Evolutionary conservation across 2,113 vertebrate genomes (phyloP), one percentile per base, ranked within the genome.

Genomic region (Cranoglanis bouderius): DNA sequence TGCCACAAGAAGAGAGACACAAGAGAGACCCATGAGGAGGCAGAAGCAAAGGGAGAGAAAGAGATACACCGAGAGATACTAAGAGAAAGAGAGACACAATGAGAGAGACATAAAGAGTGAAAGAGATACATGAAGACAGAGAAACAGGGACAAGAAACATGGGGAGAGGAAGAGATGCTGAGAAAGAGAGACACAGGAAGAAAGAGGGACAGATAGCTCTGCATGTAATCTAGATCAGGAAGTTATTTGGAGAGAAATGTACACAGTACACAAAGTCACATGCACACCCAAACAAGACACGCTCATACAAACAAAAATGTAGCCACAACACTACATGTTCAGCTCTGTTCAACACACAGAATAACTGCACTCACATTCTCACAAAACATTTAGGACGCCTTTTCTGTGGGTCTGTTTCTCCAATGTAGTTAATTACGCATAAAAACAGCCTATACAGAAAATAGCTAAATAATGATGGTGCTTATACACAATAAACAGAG

Each of bases 221-320:
- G 81, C n/a, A 67, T 13, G 55, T 85, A 87, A 91, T 86, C 83
- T 72, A 16, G 38, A 88, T 40, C 82, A 90, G 89, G 89, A 90
- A 85, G 74, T 90, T 72, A 81, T 90, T 85, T 81, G 83, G 77
- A 84, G 43, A 51, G 35, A 86, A 38, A 86, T 81, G 77, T 81
- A 84, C 74, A 86, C 77, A 24, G 77, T 81, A 84, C 74, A 86
- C 77, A 24, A 24, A 65, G 40, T 35, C 80, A 55, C 32, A 51
- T 84, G 46, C 46, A 77, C 46, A 78, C 82, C 46, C 85, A 87
- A 86, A 90, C 85, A 87, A 87, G 70, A 55, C 85, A 16, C 46
- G n/a, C 81, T 57, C 63, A 24, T 26, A 61, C 88, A 89, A 57
- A 89, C 63, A 86, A n/a, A n/a, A n/a, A n/a, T n/a, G n/a, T n/a